Conservation (phyloP, 2,113 vertebrate species). For the Thunnus thynnus region DNA sequence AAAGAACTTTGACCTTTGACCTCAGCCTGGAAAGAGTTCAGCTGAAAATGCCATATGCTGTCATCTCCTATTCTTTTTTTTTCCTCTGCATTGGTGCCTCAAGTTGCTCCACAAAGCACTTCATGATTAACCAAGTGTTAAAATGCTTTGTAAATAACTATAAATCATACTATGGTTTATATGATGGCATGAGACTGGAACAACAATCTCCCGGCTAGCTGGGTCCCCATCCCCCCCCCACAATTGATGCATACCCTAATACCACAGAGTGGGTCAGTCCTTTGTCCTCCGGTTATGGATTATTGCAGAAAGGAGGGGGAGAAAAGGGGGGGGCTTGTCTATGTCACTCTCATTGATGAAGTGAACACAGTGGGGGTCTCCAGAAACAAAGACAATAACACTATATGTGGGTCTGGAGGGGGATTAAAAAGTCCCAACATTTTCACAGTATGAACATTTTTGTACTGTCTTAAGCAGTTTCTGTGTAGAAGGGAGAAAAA, state of each 20-base stretch:
- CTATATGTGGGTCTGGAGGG: constrained; percentile 24
- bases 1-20: constrained; percentile 35
- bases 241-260: constrained; percentile 34
- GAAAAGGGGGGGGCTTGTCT: constrained; percentile 20
- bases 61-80: neutral
- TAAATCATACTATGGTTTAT: neutral
- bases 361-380: constrained; percentile 63
- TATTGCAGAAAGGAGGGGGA: constrained; percentile 52
- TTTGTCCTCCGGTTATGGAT: constrained; percentile 82
- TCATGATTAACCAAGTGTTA: neutral
- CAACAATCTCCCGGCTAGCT: neutral
- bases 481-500: neutral
- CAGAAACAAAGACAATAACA: constrained; percentile 55
- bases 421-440: constrained; percentile 35
- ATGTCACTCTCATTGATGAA: constrained; percentile 69
- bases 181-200: neutral
- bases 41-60: constrained; percentile 8
- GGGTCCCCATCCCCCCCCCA: constrained; percentile 2
- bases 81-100: neutral
- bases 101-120: neutral
- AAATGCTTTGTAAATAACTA: neutral
- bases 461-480: constrained; percentile 4
- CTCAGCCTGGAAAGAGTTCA: neutral
- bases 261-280: constrained; percentile 63
- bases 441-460: constrained; percentile 19